Evolutionary conservation across 2,888 invertebrate species (phyloP), one percentile per base, ranked within the genome.

Genomic region (Ormyrus thymus): DNA sequence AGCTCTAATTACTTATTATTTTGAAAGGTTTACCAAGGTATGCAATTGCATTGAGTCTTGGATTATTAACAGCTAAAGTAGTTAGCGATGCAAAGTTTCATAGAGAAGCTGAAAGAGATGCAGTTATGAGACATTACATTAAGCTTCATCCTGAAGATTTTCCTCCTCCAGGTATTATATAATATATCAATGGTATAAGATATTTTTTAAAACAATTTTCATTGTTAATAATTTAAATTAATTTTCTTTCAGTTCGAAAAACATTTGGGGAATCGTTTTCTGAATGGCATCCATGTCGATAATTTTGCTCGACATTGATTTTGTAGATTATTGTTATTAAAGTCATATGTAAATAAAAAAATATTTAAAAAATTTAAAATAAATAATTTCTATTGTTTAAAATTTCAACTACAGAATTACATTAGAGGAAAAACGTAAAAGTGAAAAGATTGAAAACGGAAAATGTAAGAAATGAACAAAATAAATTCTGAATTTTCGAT

Each of bases 71-170:
- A 0, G 81, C 83, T 11, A 74, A 84, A 11, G 51, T 78, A 29
- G 6, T 51, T 3, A 64, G 66, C 65, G 66, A 74, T 51, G 45
- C 29, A 9, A 78, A 75, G 6, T n/a, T 43, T 7, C 68, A 77
- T 50, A 75, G 62, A 77, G 59, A 73, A 65, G 83, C 83, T 10
- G 83, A 81, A 65, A 85, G 82, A 74, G 87, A 88, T 76, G 85
- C 84, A 0, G 62, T 83, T 45, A 11, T 85, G 7, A 81, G 87
- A 43, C 86, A 89, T 79, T 89, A 89, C 70, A 85, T 90, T 61
- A 87, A 64, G 10, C 82, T 15, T 6, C 87, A 89, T 82, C 89
- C 90, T 51, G 87, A 89, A 69, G 85, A 86, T 77, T 90, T 89
- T 82, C 87, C 86, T 11, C 76, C 81, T 46, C 89, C 89, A 82